Conservation (phyloP, 2,113 vertebrate species). For the Synodontis membranacea region DNA sequence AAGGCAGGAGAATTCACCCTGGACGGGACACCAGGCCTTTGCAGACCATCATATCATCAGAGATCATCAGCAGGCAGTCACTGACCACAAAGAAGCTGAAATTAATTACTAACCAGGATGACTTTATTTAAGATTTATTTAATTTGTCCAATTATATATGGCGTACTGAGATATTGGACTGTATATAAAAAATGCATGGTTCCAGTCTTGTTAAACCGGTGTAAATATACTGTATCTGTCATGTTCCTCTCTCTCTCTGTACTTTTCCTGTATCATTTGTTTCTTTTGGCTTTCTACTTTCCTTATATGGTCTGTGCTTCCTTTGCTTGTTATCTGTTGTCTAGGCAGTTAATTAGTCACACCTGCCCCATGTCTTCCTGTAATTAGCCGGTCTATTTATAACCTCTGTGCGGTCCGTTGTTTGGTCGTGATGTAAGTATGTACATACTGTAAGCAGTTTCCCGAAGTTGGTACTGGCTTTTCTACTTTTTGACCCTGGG, state of each 20-base stretch:
- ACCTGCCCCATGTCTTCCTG: neutral
- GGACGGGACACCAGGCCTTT: neutral
- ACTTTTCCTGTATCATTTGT: neutral
- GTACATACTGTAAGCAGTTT: neutral
- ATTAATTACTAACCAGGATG: neutral
- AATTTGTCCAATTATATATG: neutral
- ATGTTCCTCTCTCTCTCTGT: neutral
- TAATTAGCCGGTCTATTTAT: conserved; percentile 5
- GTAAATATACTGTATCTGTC: neutral
- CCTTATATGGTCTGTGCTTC: neutral
- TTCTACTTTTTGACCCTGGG: neutral
- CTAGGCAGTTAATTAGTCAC: conserved; percentile 3
- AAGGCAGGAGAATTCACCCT: neutral
- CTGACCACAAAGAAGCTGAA: neutral
- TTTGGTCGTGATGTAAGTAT: neutral
- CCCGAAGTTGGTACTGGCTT: neutral
- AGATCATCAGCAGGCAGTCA: neutral
- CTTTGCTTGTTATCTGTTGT: neutral
- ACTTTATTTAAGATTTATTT: neutral
- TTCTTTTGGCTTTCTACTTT: neutral
- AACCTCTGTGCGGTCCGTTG: neutral
- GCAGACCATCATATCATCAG: neutral
- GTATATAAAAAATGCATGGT: neutral
- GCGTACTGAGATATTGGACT: neutral
- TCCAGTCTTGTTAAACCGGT: neutral